These are phyloP conservation scores for Drosophila equinoxialis DNA, from an alignment of 1,140 invertebrate species.

Conservation along the genomic window DNA sequence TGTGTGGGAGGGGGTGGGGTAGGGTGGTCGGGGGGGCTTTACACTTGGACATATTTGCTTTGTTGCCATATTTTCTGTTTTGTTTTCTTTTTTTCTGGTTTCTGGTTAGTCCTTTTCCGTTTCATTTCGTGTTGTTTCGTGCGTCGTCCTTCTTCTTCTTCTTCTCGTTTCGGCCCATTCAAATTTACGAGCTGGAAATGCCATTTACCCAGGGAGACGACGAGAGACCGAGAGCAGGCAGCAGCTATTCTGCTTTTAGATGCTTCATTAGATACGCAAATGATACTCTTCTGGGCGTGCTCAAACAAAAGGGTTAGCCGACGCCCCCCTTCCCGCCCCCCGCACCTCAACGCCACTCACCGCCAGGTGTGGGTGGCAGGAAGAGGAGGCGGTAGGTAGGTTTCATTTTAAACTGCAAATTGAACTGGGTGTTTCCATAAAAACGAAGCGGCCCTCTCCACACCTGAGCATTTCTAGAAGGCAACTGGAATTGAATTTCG, in stretches of 20 bases:
- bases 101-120: neutral
- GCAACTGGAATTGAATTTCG: neutral
- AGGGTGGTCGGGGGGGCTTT: neutral
- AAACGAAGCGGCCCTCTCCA: neutral
- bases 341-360: no score
- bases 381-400: neutral
- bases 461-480: neutral
- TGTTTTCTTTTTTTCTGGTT: neutral
- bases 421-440: constrained; percentile 4
- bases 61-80: constrained; percentile 34
- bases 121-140: constrained; percentile 1
- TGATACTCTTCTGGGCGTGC: constrained; percentile 36
- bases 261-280: constrained; percentile 67
- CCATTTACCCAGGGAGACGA: constrained; percentile 32
- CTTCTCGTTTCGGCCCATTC: constrained; percentile 43
- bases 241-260: constrained; percentile 49
- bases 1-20: no score
- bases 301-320: constrained; percentile 32
- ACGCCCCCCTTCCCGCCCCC: neutral
- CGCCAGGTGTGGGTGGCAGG: neutral
- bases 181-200: constrained; percentile 65
- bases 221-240: constrained; percentile 11
- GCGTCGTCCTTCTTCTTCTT: no score
- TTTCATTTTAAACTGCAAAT: constrained; percentile 11
- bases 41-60: constrained; percentile 44